Base-by-base conservation (phyloP, 2,888 invertebrate genomes). In the Griposia aprilina region DNA sequence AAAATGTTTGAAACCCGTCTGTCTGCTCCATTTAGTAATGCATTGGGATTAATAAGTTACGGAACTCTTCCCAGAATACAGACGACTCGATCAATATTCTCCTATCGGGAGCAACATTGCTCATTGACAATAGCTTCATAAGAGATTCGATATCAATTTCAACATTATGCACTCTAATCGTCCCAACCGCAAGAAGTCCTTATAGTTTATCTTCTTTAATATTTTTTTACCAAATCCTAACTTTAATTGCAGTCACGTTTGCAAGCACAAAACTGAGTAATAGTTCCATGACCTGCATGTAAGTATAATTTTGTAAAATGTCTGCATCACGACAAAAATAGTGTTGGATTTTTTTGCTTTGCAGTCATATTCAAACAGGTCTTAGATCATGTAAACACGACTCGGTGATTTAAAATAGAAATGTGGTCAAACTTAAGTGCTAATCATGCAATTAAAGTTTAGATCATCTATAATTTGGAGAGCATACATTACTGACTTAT, bases 151-250 rank as follows among this genome's bases (percentile, higher is more conserved):
- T 67, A 52, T 55, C 50, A 62, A 60, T 68, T 67, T 60, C 15
- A 52, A 68, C 8, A 52, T 65, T 26, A 68, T n/a, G 8, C 7
- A 17, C n/a, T 69, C 13, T 26, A 71, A 55, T 59, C 57, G 62
- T 74, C 60, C 75, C 70, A 66, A 77, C 68, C 69, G 55, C 69
- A 83, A 79, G 83, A 87, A 85, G 79, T 75, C 15, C 7, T 69
- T 45, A 65, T 57, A 50, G 36, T 70, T 80, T 60, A 81, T 77
- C 65, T 74, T 48, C 17, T 75, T 73, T 60, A 76, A 78, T 70
- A 1, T 23, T 72, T 75, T 75, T 55, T 68, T 76, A 66, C 30
- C 36, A 72, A n/a, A 75, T 84, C 57, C 52, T 45, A 62, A 57
- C 30, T 72, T 68, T 75, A 74, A 83, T 80, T 83, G n/a, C 50